Evolutionary conservation across 64 coral and sea anemone species (phyloP), one percentile per base, ranked within the genome.

Genomic region (Astreopora myriophthalma): DNA sequence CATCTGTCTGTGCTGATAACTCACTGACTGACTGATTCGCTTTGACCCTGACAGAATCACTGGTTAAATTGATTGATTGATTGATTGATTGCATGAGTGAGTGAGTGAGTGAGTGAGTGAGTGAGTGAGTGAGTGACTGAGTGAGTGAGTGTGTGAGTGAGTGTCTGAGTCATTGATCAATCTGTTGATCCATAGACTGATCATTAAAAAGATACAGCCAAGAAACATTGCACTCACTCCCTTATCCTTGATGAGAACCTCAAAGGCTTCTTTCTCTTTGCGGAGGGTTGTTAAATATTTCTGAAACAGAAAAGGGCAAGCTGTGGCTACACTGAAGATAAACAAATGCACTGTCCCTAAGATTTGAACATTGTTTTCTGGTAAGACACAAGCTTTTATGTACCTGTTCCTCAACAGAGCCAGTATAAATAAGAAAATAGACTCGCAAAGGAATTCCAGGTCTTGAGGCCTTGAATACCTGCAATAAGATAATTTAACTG

Each of bases 391-490:
- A 37, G 7, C 16, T 33, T 24, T 16, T 25, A 14, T 2, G 23
- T 93, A 93, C 97, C 91, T 99, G 97, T 62, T 99, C 97, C 75
- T 99, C 97, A 7, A 99, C 97, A 7, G 97, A 99, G 40, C 97
- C 97, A 9, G 97, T 74, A 60, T 99, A 99, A 11, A 99, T 96
- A 67, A 99, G 86, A 46, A 99, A 99, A 76, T 99, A 99, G 0
- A 99, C 93, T 30, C 97, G 86, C 26, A 99, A 58, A 19, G 97
- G 94, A 34, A 99, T 73, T 40, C 97, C 97, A 85, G 97, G 94
- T 88, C 94, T 76, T 37, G 97, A 91, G 4, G 97, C 97, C 78
- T 96, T 99, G 69, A 90, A 99, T 62, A 99, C 91, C 97, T 99
- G 42, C 34, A 12, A 16, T 16, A 12, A 29, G 73, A 90, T 3